phyloP scores from a whole-genome alignment of 2,113 vertebrate species.

The Melierax canorus region DNA sequence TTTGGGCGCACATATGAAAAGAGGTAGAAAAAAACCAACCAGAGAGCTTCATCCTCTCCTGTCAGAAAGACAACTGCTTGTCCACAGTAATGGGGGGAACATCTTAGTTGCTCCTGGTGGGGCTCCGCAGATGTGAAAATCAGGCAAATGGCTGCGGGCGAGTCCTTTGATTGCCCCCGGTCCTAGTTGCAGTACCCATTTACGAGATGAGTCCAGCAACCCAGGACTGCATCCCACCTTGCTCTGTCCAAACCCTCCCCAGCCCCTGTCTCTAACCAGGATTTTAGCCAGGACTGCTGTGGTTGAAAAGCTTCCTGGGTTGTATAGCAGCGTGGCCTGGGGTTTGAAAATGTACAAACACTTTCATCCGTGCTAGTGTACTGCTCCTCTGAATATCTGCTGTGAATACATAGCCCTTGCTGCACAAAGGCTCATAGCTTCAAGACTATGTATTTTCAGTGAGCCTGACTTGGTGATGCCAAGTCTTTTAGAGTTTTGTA shows the following conservation, averaged over 20 bases:
- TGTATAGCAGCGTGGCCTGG: background rate
- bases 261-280: rapidly evolving
- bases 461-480: no score
- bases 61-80: background rate
- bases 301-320: background rate
- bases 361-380: background rate
- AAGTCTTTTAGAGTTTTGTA: no score
- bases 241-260: background rate
- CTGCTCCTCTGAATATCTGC: background rate
- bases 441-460: no score
- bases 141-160: background rate
- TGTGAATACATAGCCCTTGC: background rate
- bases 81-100: no score
- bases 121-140: background rate
- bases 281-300: background rate
- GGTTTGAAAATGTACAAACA: background rate
- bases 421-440: background rate
- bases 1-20: background rate
- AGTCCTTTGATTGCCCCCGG: background rate
- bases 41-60: background rate
- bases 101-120: rapidly evolving
- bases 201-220: background rate
- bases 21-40: background rate
- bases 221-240: rapidly evolving
- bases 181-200: rapidly evolving